phyloP scores from a whole-genome alignment of 1,140 invertebrate species.

The Pentalonia nigronervosa region DNA sequence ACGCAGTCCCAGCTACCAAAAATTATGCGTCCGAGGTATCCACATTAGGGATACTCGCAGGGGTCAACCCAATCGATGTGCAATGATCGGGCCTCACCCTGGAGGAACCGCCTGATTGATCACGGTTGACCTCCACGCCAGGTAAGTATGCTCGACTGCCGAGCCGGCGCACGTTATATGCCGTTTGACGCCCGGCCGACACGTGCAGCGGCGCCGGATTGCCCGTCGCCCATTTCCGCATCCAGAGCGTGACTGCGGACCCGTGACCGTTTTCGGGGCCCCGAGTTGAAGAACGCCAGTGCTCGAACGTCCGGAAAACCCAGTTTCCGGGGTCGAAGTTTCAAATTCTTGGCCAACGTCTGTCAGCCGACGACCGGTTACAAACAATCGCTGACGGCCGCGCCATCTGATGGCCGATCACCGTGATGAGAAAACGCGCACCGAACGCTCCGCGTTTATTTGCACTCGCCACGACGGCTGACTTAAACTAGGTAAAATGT shows the following conservation, averaged over 20 bases:
- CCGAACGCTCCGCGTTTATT: background rate
- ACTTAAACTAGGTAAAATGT: background rate
- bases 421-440: background rate
- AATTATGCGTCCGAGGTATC: slow-evolving; percentile 75
- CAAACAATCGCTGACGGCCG: background rate
- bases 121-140: slow-evolving; percentile 72
- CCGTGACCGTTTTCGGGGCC: accelerated
- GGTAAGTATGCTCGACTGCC: slow-evolving; percentile 68
- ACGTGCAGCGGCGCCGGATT: background rate
- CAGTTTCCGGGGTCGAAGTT: too few relatives aligned
- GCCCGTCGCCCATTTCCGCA: accelerated
- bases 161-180: background rate
- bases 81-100: slow-evolving; percentile 75
- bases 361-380: too few relatives aligned
- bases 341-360: accelerated
- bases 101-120: slow-evolving; percentile 74
- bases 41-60: slow-evolving; percentile 77
- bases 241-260: background rate
- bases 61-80: slow-evolving; percentile 75
- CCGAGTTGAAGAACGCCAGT: accelerated
- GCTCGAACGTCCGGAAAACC: background rate
- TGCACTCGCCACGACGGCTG: background rate
- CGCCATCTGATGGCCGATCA: background rate
- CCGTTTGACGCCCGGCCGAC: too few relatives aligned
- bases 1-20: slow-evolving; percentile 72